Base-by-base conservation (phyloP, 2,797 vertebrate species). In the Gymnothorax javanicus region DNA sequence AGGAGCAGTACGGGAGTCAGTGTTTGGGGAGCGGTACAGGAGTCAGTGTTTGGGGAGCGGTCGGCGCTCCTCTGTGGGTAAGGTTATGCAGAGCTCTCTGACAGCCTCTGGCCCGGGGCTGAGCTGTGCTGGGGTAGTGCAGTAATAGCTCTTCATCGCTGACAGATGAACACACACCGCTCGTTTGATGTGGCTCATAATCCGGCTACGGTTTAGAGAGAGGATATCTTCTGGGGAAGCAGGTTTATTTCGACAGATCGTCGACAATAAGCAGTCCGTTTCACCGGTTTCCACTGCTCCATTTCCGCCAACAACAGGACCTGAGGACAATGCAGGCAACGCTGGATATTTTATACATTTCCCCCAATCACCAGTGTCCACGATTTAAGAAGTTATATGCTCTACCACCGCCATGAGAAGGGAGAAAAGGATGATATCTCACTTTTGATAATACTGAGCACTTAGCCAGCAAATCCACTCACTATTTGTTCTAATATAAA, bases 61-160 rank as follows among this genome's bases (percentile, higher is more conserved):
- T 67, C n/a, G 59, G 86, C 67, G 87, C 89, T 90, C 83, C 88
- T 89, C 88, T 82, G 73, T 90, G 91, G 92, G 93, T 94, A 92
- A 94, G 91, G 90, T 92, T 86, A 93, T 95, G 94, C 95, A 94
- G 93, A 95, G 91, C 89, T 92, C 93, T 92, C 89, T 93, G 94
- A 93, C 94, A 94, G 92, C 91, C 86, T 89, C 86, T 90, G 91
- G 94, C 94, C 88, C 87, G 64, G 88, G 93, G 93, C 93, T 89
- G 85, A 89, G 90, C 91, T 88, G 91, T 93, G 93, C 93, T 94
- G 94, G 94, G 92, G 93, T 94, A 94, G 93, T 95, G 94, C 94
- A 94, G 93, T 95, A 95, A 94, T 95, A 89, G 91, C 91, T 93
- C 92, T 91, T 94, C 94, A 91, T 87, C 90, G 94, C 91, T 95